phyloP scores from a whole-genome alignment of 2,113 vertebrate genomes.

The Zosterops japonicus region DNA sequence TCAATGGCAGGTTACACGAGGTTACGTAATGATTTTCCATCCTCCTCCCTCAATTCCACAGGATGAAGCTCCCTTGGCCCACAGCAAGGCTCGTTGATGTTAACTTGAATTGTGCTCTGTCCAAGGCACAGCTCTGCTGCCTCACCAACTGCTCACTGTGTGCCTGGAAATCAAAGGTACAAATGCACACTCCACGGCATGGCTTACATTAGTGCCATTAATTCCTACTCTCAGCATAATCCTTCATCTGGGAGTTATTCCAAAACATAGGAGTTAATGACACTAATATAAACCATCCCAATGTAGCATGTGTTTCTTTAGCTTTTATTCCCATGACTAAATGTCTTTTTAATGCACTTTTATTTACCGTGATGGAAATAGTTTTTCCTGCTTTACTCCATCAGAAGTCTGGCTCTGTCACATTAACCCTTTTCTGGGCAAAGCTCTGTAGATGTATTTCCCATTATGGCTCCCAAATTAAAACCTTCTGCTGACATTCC shows the following conservation, averaged over 20 bases:
- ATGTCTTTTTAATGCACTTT: conserved; percentile 73
- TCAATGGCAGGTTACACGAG: not conserved
- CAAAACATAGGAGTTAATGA: conserved; percentile 75
- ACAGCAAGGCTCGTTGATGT: not conserved
- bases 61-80: conserved; percentile 6
- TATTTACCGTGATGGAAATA: conserved; percentile 66
- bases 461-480: not conserved
- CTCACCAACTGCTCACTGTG: conserved; percentile 27
- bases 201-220: conserved; percentile 76
- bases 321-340: conserved; percentile 76
- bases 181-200: conserved; percentile 34
- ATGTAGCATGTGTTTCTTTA: conserved; percentile 67
- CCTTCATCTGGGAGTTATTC: conserved; percentile 77
- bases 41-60: not conserved
- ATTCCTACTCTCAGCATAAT: conserved; percentile 74
- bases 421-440: conserved; percentile 50
- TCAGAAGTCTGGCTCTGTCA: conserved; percentile 24
- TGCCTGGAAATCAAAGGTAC: conserved; percentile 42
- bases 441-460: not conserved
- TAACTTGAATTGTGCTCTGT: not conserved
- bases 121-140: not conserved
- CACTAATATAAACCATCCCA: conserved; percentile 75
- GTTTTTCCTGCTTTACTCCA: conserved; percentile 51
- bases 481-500: conserved; percentile 46
- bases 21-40: conserved; percentile 32